Base-by-base conservation (phyloP, 2,888 invertebrate genomes). In the Polydrusus cervinus region DNA sequence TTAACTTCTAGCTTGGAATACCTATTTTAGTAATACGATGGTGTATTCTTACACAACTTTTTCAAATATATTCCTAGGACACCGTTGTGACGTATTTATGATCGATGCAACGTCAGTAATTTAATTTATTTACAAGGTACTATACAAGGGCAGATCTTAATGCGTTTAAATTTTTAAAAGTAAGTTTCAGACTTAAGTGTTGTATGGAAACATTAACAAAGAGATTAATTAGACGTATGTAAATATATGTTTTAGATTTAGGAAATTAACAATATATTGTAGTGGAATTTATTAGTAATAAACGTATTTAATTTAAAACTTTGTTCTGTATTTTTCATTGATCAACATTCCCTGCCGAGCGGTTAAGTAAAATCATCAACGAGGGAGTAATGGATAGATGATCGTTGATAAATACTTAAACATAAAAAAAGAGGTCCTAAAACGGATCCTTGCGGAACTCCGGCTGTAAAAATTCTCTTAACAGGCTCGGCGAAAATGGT, bases 201-300 rank as follows among this genome's bases (percentile, higher is more conserved):
- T 75, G 61, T 75, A 68, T 68, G 75, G 16, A 55, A 69, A 69
- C 60, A 69, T 49, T 55, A 55, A 68, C 40, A 60, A 34, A 60
- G 57, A 60, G 69, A 74, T 64, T 64, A 78, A 80, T 82, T 83
- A 77, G 82, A 81, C 83, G 82, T 82, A 79, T 84, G 83, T 83
- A 84, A 82, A 84, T 84, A 84, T 82, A 83, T 84, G 84, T 84
- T 84, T 83, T 83, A 79, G 81, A 81, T 78, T 75, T 79, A 79
- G 69, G 75, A 78, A 66, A 80, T 80, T 80, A 80, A 80, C 77
- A 76, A 74, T 78, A 78, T 78, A 80, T 80, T 83, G 82, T 82
- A 82, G 81, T 79, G 76, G 79, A 79, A 80, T 78, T 80, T 75
- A 79, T 78, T 81, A 82, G 80, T 78, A 76, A 82, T 82, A 82